Conservation (phyloP, 2,797 vertebrate genomes). For the Oreochromis mossambicus region DNA sequence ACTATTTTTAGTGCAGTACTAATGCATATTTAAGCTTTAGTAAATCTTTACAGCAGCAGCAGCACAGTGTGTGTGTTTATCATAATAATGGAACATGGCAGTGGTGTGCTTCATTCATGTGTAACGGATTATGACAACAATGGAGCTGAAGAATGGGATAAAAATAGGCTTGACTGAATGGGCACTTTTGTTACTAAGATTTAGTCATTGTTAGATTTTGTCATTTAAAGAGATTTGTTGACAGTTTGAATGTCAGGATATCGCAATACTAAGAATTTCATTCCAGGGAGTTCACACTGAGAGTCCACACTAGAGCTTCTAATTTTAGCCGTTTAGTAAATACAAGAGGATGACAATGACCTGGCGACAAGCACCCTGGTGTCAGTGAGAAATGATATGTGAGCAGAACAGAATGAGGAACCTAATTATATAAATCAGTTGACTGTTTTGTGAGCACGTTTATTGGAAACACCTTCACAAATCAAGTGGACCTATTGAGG, state of each 20-base stretch:
- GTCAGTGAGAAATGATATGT: background rate
- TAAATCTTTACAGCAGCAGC: background rate
- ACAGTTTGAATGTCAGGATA: background rate
- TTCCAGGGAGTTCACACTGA: background rate
- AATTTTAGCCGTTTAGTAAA: conserved; percentile 20
- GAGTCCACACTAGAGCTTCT: background rate
- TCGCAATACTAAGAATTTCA: background rate
- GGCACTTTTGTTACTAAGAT: background rate
- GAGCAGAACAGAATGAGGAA: conserved; percentile 23
- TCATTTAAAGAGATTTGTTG: background rate
- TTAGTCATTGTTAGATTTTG: background rate
- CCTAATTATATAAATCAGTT: background rate
- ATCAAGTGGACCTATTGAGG: background rate
- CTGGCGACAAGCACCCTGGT: background rate
- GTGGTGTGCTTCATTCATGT: background rate
- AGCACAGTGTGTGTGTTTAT: background rate
- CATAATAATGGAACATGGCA: background rate
- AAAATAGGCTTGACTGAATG: background rate
- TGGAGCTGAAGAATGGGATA: background rate
- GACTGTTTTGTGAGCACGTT: background rate
- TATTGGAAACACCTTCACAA: background rate
- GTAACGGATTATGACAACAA: background rate
- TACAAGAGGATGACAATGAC: background rate
- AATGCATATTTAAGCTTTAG: background rate
- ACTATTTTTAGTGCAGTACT: background rate